Evolutionary conservation across 2,888 invertebrate species (phyloP).

Genomic region (Calliopum simillimum): DNA sequence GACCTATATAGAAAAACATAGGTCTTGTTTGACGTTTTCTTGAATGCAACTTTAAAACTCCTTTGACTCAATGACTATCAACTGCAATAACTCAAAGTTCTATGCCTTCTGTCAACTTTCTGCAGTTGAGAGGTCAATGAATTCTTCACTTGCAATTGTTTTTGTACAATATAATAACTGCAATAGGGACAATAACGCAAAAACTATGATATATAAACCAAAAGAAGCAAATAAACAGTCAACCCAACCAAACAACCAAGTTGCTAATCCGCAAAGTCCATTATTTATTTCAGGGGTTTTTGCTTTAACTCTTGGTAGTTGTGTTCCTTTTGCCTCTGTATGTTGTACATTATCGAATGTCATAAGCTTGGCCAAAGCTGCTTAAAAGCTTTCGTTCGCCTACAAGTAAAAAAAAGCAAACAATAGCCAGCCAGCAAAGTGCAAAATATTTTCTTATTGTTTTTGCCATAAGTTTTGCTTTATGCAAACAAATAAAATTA

Average conservation of each 20-base stretch:
- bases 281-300: slow-evolving; percentile 16
- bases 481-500: slow-evolving; percentile 31
- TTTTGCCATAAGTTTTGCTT: slow-evolving; percentile 17
- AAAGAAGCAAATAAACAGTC: not conserved
- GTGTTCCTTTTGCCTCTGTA: too few relatives aligned
- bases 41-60: too few relatives aligned
- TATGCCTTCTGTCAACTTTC: too few relatives aligned
- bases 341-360: too few relatives aligned
- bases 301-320: not conserved
- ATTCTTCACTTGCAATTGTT: too few relatives aligned
- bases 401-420: slow-evolving; percentile 48
- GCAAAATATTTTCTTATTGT: slow-evolving; percentile 18
- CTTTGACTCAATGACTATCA: too few relatives aligned
- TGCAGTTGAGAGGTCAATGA: too few relatives aligned
- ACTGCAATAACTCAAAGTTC: too few relatives aligned
- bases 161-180: too few relatives aligned
- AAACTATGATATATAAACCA: not conserved
- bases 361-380: slow-evolving; percentile 1
- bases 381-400: slow-evolving; percentile 5
- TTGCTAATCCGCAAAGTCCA: slow-evolving; percentile 32
- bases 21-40: too few relatives aligned
- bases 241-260: slow-evolving; percentile 7
- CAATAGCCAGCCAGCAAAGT: slow-evolving; percentile 43
- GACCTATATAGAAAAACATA: too few relatives aligned
- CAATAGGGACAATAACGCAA: too few relatives aligned